phyloP scores from a whole-genome alignment of 2,113 vertebrate species.

The Menidia beryllina region DNA sequence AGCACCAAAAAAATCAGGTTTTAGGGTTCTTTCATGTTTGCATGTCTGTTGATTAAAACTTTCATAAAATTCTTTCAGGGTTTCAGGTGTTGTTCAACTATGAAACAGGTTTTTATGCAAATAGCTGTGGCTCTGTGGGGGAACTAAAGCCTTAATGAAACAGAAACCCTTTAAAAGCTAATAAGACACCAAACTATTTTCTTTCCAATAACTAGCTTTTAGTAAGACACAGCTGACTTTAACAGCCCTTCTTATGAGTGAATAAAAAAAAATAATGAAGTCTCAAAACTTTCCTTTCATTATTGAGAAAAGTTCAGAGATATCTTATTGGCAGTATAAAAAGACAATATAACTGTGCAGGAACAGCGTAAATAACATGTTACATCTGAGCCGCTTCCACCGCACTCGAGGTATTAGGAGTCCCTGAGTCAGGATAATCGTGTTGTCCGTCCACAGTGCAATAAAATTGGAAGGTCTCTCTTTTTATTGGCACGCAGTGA shows the following conservation, averaged over 20 bases:
- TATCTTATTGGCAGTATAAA: background rate
- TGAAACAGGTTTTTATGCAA: no score
- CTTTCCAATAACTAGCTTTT: background rate
- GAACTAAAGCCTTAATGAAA: no score
- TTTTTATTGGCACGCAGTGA: slow-evolving; percentile 69
- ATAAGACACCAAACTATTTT: no score
- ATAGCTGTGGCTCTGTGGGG: no score
- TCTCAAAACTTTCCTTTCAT: background rate
- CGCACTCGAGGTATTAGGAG: slow-evolving; percentile 35
- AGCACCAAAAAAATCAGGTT: no score
- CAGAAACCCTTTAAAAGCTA: no score
- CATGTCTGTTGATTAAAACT: no score
- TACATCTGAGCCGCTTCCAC: slow-evolving; percentile 14
- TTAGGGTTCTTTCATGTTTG: no score
- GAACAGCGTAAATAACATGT: slow-evolving; percentile 4
- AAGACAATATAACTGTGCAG: background rate
- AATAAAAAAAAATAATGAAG: background rate
- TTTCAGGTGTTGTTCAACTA: no score
- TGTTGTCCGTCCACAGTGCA: slow-evolving; percentile 52
- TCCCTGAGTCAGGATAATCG: slow-evolving; percentile 70
- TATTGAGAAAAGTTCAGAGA: background rate
- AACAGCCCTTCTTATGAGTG: background rate
- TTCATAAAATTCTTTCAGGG: no score
- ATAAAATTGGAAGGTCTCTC: slow-evolving; percentile 61
- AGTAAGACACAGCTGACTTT: background rate